A percentile compares a stretch with the other conserved stretches of the same genome.
Conservation (phyloP, 2,797 vertebrate species). For the Borostomias antarcticus region DNA sequence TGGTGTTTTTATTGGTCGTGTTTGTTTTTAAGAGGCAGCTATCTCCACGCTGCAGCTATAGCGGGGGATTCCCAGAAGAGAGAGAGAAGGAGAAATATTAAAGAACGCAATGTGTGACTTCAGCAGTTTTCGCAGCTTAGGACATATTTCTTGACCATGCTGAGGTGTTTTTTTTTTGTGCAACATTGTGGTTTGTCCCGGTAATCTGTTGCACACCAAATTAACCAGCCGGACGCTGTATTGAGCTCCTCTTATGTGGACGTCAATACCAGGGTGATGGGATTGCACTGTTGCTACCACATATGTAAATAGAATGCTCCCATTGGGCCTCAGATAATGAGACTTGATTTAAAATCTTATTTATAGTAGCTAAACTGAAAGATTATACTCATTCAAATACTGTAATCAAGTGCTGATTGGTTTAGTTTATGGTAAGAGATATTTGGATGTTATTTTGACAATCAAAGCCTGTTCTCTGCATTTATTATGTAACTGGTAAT, state of each 20-base stretch:
- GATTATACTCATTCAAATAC: constrained; percentile 32
- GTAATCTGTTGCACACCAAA: constrained; percentile 72
- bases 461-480: constrained; percentile 38
- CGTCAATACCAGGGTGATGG: constrained; percentile 62
- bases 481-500: constrained; percentile 48
- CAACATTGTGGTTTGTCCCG: constrained; percentile 63
- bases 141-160: constrained; percentile 53
- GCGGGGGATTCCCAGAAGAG: constrained; percentile 79
- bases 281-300: constrained; percentile 50
- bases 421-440: constrained; percentile 48
- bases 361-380: constrained; percentile 27
- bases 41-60: constrained; percentile 82
- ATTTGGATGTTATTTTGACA: constrained; percentile 34
- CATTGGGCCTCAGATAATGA: constrained; percentile 5
- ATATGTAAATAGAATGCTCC: constrained; percentile 14
- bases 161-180: constrained; percentile 25
- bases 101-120: constrained; percentile 71
- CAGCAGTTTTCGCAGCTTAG: constrained; percentile 72
- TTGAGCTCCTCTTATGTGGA: constrained; percentile 71
- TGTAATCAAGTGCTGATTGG: constrained; percentile 33
- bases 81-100: constrained; percentile 72
- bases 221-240: constrained; percentile 69
- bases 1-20: constrained; percentile 70
- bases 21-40: constrained; percentile 73
- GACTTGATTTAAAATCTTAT: constrained; percentile 19